Base-by-base conservation (phyloP, 2,888 invertebrate genomes). In the Geotrupes spiniger region DNA sequence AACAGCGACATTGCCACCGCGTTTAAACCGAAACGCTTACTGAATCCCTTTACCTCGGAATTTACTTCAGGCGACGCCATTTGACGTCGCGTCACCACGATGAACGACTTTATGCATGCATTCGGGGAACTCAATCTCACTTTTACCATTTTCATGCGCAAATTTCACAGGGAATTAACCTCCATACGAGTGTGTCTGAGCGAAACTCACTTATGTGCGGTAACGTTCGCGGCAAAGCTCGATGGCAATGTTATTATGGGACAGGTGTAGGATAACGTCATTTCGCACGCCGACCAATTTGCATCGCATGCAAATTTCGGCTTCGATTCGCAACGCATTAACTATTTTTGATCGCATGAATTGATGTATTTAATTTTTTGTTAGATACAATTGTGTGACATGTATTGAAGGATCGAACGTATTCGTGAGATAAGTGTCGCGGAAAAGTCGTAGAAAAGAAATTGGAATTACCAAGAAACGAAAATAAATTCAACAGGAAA, bases 121-220 rank as follows among this genome's bases (percentile, higher is more conserved):
- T 11, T 16, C 11, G n/a, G 16, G 17, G 17, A 38, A 38, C 16
- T 38, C 38, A 17, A 38, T 17, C 17, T 38, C 38, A 17, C 38
- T 15, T 38, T 11, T 38, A 38, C 15, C 38, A 38, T 38, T 38
- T 38, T 38, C 38, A 38, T 38, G 17, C n/a, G 17, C 38, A 11
- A 38, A 45, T 49, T 49, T 49, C 45, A 45, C 49, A 45, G 15
- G 39, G 45, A 49, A 49, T 49, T 49, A 39, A 49, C 36, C 49
- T 40, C 33, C 43, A 41, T 39, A 40, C 41, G 45, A 49, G 43
- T 42, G 42, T 42, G 15, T 14, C 15, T 38, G 45, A 49, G 43
- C 49, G 42, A 49, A 38, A 38, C 15, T 38, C 38, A 38, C 38
- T 38, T 38, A 38, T 11, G 38, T 25, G 11, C 38, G 17, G 38